A percentile compares a stretch with the other conserved stretches of the same genome.
Evolutionary conservation across 2,797 vertebrate genomes (phyloP).

Genomic region (Rhinatrema bivittatum): DNA sequence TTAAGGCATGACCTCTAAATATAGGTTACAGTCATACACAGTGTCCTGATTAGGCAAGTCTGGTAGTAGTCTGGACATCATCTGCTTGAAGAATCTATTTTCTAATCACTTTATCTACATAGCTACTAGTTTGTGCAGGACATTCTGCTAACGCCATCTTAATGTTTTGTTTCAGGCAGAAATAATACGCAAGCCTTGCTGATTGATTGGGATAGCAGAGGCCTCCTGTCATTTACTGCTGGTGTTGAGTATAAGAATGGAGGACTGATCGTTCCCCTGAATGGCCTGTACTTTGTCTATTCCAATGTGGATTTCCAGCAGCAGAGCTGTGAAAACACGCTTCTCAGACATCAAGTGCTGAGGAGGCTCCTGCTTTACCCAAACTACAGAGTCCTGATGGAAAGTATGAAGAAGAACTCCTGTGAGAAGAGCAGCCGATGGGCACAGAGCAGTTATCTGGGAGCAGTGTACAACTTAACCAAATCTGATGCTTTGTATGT

Average conservation of each 20-base stretch:
- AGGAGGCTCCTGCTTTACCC: constrained; percentile 34
- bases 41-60: too few relatives aligned
- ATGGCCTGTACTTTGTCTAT: constrained; percentile 83
- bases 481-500: constrained; percentile 67
- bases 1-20: too few relatives aligned
- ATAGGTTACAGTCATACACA: too few relatives aligned
- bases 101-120: too few relatives aligned
- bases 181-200: constrained; percentile 35
- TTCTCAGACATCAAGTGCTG: constrained; percentile 61
- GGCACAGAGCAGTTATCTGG: constrained; percentile 76
- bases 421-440: constrained; percentile 51
- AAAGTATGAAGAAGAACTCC: constrained; percentile 56
- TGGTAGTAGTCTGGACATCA: too few relatives aligned
- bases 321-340: constrained; percentile 38
- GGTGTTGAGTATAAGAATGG: constrained; percentile 67
- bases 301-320: constrained; percentile 75
- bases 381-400: constrained; percentile 58
- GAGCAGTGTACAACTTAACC: constrained; percentile 64
- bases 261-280: constrained; percentile 67
- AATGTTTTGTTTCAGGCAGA: too few relatives aligned
- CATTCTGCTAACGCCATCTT: too few relatives aligned
- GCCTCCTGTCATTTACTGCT: constrained; percentile 53
- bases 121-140: too few relatives aligned
- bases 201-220: constrained; percentile 68
- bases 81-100: too few relatives aligned